These are phyloP conservation scores for Ormyrus pomaceus DNA, from an alignment of 2,888 invertebrate genomes.

Conservation along the genomic window DNA sequence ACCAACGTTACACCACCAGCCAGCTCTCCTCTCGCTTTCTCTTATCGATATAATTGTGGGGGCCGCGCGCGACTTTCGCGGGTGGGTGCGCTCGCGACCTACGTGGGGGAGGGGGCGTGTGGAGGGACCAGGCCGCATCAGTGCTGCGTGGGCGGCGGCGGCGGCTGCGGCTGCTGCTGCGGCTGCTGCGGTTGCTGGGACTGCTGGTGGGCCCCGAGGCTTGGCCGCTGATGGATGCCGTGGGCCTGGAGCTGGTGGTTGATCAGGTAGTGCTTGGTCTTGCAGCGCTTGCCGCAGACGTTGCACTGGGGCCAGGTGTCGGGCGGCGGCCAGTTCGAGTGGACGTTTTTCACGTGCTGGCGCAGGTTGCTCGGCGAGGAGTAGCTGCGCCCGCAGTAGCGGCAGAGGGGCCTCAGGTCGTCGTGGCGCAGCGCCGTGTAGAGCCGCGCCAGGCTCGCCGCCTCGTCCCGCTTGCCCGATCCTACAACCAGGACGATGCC, in stretches of 20 bases:
- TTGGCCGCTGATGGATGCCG: conserved; percentile 84
- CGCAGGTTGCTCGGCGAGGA: conserved; percentile 85
- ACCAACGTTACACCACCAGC: conserved; percentile 75
- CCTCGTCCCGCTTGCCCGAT: conserved; percentile 72
- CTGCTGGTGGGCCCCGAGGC: conserved; percentile 65
- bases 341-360: conserved; percentile 87
- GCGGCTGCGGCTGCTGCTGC: conserved; percentile 32
- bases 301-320: conserved; percentile 85
- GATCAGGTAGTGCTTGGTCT: conserved; percentile 86
- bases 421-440: conserved; percentile 72
- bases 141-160: conserved; percentile 17
- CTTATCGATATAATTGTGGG: conserved; percentile 23
- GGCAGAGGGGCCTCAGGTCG: conserved; percentile 80
- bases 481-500: conserved; percentile 76
- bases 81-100: too few relatives aligned
- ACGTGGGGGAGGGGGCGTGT: not conserved
- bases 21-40: conserved; percentile 23
- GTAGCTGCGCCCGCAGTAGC: conserved; percentile 84
- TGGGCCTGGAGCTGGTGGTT: conserved; percentile 86
- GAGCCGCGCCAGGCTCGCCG: conserved; percentile 73
- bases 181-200: conserved; percentile 26
- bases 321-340: conserved; percentile 82
- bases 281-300: conserved; percentile 86
- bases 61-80: not conserved
- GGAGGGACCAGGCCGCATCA: not conserved